Conservation (phyloP, 2,888 invertebrate genomes). For the Cheilosia soror region DNA sequence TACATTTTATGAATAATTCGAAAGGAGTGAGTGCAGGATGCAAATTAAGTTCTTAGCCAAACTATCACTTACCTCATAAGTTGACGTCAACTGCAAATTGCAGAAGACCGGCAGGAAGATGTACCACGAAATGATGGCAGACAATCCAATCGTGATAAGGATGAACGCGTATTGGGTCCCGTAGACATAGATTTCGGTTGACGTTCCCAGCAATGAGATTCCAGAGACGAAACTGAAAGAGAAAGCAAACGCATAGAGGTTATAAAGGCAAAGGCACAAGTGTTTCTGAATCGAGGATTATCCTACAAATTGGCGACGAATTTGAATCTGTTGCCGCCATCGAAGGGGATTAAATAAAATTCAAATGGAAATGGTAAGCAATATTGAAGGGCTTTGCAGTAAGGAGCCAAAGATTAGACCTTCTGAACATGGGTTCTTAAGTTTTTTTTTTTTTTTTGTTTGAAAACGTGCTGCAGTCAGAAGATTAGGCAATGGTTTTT, state of each 20-base stretch:
- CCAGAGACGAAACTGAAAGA: conserved; percentile 88
- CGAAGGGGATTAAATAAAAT: conserved; percentile 3
- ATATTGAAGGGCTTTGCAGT: neutral
- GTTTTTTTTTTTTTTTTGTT: neutral
- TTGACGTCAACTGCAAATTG: conserved; percentile 88
- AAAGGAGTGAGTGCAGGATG: neutral
- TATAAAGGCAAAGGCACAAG: conserved; percentile 10
- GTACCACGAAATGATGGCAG: conserved; percentile 85
- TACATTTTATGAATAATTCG: conserved; percentile 37
- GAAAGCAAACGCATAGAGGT: conserved; percentile 20
- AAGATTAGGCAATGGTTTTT: too few species aligned
- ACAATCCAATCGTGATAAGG: conserved; percentile 80
- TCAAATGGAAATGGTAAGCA: conserved; percentile 27
- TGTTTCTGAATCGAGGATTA: conserved; percentile 24
- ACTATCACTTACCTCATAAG: conserved; percentile 87
- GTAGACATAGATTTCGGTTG: conserved; percentile 91
- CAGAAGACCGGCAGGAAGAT: conserved; percentile 90
- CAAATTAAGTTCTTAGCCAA: conserved; percentile 24
- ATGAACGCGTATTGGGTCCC: conserved; percentile 90
- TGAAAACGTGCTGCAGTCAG: neutral
- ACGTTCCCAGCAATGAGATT: conserved; percentile 90
- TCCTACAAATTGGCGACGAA: neutral
- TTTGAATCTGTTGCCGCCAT: neutral
- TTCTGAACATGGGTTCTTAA: neutral
- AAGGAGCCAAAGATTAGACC: conserved; percentile 6